Evolutionary conservation across 2,888 invertebrate species (phyloP).

Genomic region (Epicampocera succincta): DNA sequence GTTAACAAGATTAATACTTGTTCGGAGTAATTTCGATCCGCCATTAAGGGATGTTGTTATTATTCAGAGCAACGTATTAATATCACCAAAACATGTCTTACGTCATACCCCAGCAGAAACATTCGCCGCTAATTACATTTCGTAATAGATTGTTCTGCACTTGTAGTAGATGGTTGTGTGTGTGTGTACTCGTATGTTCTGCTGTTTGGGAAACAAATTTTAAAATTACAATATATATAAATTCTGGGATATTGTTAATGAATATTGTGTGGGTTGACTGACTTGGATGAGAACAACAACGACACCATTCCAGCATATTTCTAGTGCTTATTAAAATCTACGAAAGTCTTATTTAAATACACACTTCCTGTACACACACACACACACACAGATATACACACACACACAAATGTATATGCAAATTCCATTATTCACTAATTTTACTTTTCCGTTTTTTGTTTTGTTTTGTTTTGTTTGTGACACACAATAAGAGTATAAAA

Average conservation of each 20-base stretch:
- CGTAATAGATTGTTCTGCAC: not conserved
- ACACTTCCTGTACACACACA: too few species aligned
- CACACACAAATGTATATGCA: not conserved
- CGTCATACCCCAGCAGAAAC: not conserved
- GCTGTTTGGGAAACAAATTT: too few species aligned
- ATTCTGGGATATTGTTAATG: too few species aligned
- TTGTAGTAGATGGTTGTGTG: not conserved
- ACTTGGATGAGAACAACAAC: too few species aligned
- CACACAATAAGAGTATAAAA: too few species aligned
- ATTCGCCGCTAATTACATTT: constrained; percentile 33
- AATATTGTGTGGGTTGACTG: too few species aligned
- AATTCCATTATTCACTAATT: constrained; percentile 1
- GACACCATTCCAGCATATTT: too few species aligned
- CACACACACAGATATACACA: too few species aligned
- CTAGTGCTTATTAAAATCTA: not conserved
- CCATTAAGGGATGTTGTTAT: not conserved
- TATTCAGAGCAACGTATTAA: not conserved
- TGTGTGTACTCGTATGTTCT: not conserved
- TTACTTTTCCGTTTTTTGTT: not conserved
- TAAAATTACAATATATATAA: not conserved
- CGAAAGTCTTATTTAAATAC: not conserved
- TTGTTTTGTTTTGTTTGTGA: too few species aligned
- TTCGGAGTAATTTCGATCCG: too few species aligned
- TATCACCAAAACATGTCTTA: not conserved
- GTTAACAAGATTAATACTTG: too few species aligned